Percentiles rank a stretch among this genome's conserved stretches.
Evolutionary conservation across 2,113 vertebrate species (phyloP).

Genomic region (Rhinichthys klamathensis): DNA sequence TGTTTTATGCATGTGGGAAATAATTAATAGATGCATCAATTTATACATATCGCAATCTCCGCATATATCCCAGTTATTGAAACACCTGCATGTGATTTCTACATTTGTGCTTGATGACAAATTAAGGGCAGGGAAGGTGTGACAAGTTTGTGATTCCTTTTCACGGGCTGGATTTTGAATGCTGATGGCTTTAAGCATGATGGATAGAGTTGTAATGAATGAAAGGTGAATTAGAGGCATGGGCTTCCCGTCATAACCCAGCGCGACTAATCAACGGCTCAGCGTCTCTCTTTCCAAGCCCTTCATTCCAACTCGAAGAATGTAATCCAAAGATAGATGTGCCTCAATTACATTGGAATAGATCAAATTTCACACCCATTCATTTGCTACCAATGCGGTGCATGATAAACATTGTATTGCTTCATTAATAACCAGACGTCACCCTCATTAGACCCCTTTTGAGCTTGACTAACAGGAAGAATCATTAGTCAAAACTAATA

Average conservation of each 20-base stretch:
- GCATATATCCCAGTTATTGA: not conserved
- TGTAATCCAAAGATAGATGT: slow-evolving; percentile 53
- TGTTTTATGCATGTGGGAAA: not conserved
- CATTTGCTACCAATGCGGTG: slow-evolving; percentile 53
- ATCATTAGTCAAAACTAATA: slow-evolving; percentile 62
- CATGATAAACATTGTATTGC: slow-evolving; percentile 59
- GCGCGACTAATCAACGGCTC: slow-evolving; percentile 50
- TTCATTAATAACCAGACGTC: slow-evolving; percentile 58
- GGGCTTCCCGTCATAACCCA: slow-evolving; percentile 33
- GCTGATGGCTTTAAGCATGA: slow-evolving; percentile 52
- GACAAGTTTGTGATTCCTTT: slow-evolving; percentile 46
- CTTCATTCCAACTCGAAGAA: slow-evolving; percentile 44
- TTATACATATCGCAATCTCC: not conserved
- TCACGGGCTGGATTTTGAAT: slow-evolving; percentile 38
- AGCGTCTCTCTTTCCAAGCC: slow-evolving; percentile 37
- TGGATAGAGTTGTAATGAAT: slow-evolving; percentile 58
- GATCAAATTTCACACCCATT: slow-evolving; percentile 62
- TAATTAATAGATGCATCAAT: slow-evolving; percentile 5
- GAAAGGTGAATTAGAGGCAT: slow-evolving; percentile 54
- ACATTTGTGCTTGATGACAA: slow-evolving; percentile 28
- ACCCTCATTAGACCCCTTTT: slow-evolving; percentile 55
- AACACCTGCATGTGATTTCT: slow-evolving; percentile 3
- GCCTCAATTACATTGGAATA: slow-evolving; percentile 59
- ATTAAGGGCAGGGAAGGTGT: slow-evolving; percentile 34
- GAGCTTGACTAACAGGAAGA: slow-evolving; percentile 55